A percentile compares a stretch with the other conserved stretches of the same genome.
phyloP scores from a whole-genome alignment of 2,797 vertebrate species.

The Carcharodon carcharias region DNA sequence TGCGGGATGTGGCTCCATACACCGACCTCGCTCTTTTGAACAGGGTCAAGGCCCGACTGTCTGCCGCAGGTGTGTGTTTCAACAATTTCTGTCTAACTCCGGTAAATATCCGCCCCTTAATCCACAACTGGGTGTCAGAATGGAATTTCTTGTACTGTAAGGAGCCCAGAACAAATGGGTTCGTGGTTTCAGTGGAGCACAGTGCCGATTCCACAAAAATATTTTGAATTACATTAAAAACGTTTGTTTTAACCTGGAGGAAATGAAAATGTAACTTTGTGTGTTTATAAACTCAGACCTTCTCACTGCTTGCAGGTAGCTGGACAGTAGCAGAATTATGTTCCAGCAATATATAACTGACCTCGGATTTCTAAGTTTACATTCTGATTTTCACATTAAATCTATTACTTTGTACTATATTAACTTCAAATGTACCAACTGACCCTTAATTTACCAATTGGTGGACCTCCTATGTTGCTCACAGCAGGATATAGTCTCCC shows the following conservation, averaged over 20 bases:
- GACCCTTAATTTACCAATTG: neutral
- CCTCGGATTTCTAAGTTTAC: neutral
- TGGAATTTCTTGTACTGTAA: neutral
- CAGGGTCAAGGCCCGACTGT: neutral
- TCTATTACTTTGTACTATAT: neutral
- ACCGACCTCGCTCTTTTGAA: neutral
- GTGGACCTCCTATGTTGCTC: neutral
- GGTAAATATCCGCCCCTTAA: no score
- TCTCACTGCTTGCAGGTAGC: no score
- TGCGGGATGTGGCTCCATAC: neutral
- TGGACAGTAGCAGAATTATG: neutral
- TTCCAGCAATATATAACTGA: neutral
- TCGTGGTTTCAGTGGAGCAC: neutral
- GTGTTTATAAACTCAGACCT: neutral
- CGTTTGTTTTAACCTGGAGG: neutral
- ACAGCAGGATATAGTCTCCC: neutral
- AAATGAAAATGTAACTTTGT: neutral
- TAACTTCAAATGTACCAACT: neutral
- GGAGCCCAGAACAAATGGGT: neutral
- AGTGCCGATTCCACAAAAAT: neutral
- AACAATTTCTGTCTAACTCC: neutral
- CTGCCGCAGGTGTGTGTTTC: neutral
- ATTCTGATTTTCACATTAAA: neutral
- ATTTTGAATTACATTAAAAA: neutral
- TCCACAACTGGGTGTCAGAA: neutral